Conservation (phyloP, 2,888 invertebrate species). For the Blera fallax region DNA sequence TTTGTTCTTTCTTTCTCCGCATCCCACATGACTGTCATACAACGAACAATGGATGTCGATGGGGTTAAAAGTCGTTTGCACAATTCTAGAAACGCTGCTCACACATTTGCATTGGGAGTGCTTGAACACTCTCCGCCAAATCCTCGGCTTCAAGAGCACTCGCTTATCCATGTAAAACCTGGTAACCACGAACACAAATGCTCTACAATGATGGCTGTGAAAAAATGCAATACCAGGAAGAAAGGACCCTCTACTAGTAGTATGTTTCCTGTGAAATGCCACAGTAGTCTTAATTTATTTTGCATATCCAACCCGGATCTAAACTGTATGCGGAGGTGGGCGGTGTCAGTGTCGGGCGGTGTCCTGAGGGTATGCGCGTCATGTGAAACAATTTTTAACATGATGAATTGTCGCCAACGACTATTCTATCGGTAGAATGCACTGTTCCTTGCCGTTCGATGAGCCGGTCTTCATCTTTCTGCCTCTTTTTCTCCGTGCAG, state of each 20-base stretch:
- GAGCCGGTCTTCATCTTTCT: neutral
- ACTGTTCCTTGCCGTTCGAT: conserved; percentile 5
- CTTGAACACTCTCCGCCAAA: conserved; percentile 51
- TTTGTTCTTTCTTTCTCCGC: conserved; percentile 4
- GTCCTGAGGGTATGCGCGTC: conserved; percentile 28
- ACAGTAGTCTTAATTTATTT: conserved; percentile 68
- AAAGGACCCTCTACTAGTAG: conserved; percentile 39
- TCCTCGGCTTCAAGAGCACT: conserved; percentile 50
- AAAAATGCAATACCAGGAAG: conserved; percentile 26
- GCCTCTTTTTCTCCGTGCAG: neutral
- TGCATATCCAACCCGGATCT: conserved; percentile 49
- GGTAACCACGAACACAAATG: conserved; percentile 48
- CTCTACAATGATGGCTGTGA: conserved; percentile 13
- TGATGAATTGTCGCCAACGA: conserved; percentile 66
- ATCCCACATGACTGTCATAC: conserved; percentile 3
- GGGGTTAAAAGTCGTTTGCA: conserved; percentile 55
- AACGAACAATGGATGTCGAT: conserved; percentile 56
- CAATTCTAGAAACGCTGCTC: conserved; percentile 41
- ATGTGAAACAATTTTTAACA: conserved; percentile 54
- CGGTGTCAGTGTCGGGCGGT: neutral
- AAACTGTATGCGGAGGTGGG: neutral
- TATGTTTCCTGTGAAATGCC: conserved; percentile 56
- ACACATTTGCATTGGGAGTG: conserved; percentile 25
- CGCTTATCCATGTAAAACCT: conserved; percentile 63
- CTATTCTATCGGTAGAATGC: conserved; percentile 21